A percentile compares a stretch with the other conserved stretches of the same genome.
Conservation (phyloP, 2,888 invertebrate genomes). For the Caenorhabditis sp. region DNA sequence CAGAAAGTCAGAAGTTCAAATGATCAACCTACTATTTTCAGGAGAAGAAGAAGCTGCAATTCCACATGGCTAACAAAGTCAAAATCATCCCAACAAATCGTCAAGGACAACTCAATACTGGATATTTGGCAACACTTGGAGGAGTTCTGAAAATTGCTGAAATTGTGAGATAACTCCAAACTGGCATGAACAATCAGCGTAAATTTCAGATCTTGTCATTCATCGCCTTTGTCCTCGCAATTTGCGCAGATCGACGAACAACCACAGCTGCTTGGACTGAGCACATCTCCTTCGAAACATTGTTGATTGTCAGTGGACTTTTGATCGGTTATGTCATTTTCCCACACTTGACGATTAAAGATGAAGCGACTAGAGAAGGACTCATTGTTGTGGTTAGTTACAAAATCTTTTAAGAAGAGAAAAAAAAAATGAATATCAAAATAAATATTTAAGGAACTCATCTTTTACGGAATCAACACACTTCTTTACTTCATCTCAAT, state of each 20-base stretch:
- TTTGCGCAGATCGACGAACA: constrained; percentile 67
- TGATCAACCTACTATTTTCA: constrained; percentile 15
- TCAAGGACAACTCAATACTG: constrained; percentile 69
- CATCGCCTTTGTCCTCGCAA: constrained; percentile 68
- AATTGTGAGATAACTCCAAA: constrained; percentile 71
- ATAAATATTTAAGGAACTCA: constrained; percentile 53
- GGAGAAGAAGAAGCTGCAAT: constrained; percentile 60
- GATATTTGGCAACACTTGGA: constrained; percentile 64
- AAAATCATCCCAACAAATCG: constrained; percentile 67
- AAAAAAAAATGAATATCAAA: too few species aligned
- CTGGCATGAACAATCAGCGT: background rate
- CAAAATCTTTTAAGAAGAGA: too few species aligned
- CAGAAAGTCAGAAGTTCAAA: too few species aligned
- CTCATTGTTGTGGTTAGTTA: constrained; percentile 66
- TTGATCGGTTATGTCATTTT: constrained; percentile 69
- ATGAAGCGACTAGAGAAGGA: constrained; percentile 66
- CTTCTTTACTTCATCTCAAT: constrained; percentile 69
- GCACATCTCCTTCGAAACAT: constrained; percentile 68
- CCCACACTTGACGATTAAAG: constrained; percentile 67
- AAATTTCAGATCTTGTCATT: constrained; percentile 77
- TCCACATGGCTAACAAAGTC: constrained; percentile 63
- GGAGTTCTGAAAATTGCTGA: constrained; percentile 69
- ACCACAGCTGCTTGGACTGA: constrained; percentile 70
- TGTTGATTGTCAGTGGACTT: constrained; percentile 57
- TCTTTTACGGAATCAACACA: constrained; percentile 70